Base-by-base conservation (phyloP, 2,888 invertebrate species). In the Tiliacea aurago region DNA sequence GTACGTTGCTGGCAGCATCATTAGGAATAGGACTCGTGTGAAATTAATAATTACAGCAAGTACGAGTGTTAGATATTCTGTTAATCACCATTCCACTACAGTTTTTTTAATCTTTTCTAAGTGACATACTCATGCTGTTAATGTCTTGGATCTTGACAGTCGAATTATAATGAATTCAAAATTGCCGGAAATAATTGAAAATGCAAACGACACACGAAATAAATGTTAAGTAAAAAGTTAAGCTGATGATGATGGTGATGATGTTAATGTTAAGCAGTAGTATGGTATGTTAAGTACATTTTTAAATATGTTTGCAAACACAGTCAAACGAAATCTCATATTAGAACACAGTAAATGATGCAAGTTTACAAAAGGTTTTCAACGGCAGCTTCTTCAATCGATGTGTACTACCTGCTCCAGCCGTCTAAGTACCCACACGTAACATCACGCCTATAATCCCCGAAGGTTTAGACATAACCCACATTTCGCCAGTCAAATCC, bases 361-460 rank as follows among this genome's bases (percentile, higher is more conserved):
- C n/a, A 53, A 64, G 58, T 70, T 49, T 20, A 15, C 28, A 41
- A 5, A 43, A 49, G 13, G 47, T 62, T 66, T 43, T 68, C 45
- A 49, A 43, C 59, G 33, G 55, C n/a, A 61, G 23, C 15, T 11
- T 37, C 43, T 59, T 37, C 56, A 59, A 59, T 77, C 71, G 55
- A 72, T 66, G 72, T 71, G 55, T 64, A 61, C 55, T 37, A 70
- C 55, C 59, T 55, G 61, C 64, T 64, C 61, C 43, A 76, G 43
- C 13, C 28, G 23, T 70, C 76, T 51, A 70, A 15, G 47, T 33
- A 61, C 23, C 47, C 11, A n/a, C 33, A 33, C 28, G 3, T 28
- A 28, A 28, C 28, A 28, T 28, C 28, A 28, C 28, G n/a, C 10
- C 51, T n/a, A 10, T 51, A 51, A 11, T 51, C 4, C 4, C 4